Conservation (phyloP, 2,797 vertebrate genomes). For the Adelosebastes latens region DNA sequence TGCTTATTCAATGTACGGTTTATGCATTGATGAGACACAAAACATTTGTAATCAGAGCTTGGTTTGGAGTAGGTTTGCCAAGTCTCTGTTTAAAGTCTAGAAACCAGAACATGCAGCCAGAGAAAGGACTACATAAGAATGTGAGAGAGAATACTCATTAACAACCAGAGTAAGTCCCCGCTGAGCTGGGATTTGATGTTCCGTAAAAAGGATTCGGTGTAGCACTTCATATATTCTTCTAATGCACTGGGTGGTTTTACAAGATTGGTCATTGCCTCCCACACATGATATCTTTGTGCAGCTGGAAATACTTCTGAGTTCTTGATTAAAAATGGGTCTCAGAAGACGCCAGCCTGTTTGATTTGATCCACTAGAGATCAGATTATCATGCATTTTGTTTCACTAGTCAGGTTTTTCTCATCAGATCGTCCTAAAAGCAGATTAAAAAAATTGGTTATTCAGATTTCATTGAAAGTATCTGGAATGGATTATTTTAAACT, state of each 20-base stretch:
- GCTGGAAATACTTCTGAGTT: conserved; percentile 56
- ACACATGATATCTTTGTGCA: conserved; percentile 54
- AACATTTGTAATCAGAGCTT: conserved; percentile 52
- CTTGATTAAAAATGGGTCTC: conserved; percentile 22
- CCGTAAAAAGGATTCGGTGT: conserved; percentile 39
- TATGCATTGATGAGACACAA: conserved; percentile 42
- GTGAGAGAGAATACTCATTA: conserved; percentile 41
- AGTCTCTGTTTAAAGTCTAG: conserved; percentile 42
- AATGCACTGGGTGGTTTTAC: conserved; percentile 35
- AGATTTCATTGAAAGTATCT: neutral
- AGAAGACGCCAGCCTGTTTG: conserved; percentile 46
- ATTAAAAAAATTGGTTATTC: neutral
- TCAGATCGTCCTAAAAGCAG: neutral
- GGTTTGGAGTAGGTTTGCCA: conserved; percentile 44
- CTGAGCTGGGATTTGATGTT: conserved; percentile 40
- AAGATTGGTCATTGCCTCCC: conserved; percentile 35
- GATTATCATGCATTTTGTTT: conserved; percentile 41
- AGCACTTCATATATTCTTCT: conserved; percentile 44
- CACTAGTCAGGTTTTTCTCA: conserved; percentile 23
- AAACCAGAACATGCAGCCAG: conserved; percentile 28
- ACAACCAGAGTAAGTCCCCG: conserved; percentile 15
- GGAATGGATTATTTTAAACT: conserved; percentile 1
- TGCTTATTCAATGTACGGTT: conserved; percentile 37
- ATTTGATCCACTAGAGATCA: conserved; percentile 51
- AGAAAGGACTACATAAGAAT: conserved; percentile 19